A percentile compares a stretch with the other conserved stretches of the same genome.
Conservation (phyloP, 2,797 vertebrate species). For the Limnodromus scolopaceus region DNA sequence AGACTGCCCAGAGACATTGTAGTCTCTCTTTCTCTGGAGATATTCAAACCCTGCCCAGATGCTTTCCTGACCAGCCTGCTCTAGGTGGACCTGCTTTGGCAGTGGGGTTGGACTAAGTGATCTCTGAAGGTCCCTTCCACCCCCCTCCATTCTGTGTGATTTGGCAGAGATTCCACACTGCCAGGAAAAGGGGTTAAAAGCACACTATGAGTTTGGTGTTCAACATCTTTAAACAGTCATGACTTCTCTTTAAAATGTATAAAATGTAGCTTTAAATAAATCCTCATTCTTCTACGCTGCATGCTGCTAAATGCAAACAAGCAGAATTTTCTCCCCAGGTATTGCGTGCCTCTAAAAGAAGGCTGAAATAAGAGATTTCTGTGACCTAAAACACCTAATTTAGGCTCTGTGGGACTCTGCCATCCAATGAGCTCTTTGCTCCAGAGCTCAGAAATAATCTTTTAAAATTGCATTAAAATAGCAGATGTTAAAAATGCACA, state of each 20-base stretch:
- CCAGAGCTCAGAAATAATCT: neutral
- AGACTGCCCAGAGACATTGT: neutral
- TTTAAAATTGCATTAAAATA: constrained; percentile 29
- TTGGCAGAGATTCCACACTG: neutral
- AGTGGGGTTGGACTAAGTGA: neutral
- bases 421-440: neutral
- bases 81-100: neutral
- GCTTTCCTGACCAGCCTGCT: neutral
- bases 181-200: neutral
- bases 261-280: constrained; percentile 26
- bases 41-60: neutral
- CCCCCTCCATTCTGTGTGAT: neutral
- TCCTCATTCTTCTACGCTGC: neutral
- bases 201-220: neutral
- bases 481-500: constrained; percentile 55
- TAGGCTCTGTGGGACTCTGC: neutral
- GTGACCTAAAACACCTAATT: constrained; percentile 45
- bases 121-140: neutral
- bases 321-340: constrained; percentile 22
- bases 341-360: neutral
- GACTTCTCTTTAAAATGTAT: neutral
- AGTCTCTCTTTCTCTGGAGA: neutral
- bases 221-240: neutral
- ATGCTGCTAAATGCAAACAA: constrained; percentile 11
- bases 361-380: constrained; percentile 21